These are phyloP conservation scores for Glareola pratincola DNA, from an alignment of 2,113 vertebrate genomes.

Conservation along the genomic window DNA sequence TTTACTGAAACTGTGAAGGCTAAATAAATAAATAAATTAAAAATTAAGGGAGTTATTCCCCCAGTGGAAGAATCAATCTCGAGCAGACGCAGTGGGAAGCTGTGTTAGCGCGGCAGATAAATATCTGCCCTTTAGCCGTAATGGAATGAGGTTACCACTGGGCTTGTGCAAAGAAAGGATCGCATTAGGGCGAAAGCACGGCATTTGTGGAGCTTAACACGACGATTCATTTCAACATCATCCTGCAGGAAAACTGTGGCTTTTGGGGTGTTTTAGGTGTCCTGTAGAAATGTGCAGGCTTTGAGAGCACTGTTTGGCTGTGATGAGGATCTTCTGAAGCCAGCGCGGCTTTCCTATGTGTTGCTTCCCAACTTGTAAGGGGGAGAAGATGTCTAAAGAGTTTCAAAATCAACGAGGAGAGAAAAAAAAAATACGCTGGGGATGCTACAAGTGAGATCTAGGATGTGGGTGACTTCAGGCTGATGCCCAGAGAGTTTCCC, in stretches of 20 bases:
- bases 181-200: background rate
- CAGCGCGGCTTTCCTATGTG: too few species aligned
- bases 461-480: background rate
- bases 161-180: background rate
- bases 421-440: background rate
- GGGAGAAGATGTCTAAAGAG: background rate
- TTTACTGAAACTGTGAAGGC: background rate
- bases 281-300: background rate
- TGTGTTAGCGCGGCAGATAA: background rate
- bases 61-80: background rate
- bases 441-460: too few species aligned
- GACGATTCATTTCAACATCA: background rate
- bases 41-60: background rate
- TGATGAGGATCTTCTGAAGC: background rate
- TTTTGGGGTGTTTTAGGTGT: background rate
- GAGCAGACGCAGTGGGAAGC: background rate
- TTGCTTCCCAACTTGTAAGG: background rate
- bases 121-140: background rate
- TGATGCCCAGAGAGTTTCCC: background rate
- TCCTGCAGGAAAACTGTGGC: background rate
- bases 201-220: background rate
- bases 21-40: background rate
- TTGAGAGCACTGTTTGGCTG: background rate
- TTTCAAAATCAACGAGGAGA: background rate
- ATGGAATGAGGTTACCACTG: background rate